phyloP scores from a whole-genome alignment of 2,888 invertebrate species.

The Melanargia galathea region DNA sequence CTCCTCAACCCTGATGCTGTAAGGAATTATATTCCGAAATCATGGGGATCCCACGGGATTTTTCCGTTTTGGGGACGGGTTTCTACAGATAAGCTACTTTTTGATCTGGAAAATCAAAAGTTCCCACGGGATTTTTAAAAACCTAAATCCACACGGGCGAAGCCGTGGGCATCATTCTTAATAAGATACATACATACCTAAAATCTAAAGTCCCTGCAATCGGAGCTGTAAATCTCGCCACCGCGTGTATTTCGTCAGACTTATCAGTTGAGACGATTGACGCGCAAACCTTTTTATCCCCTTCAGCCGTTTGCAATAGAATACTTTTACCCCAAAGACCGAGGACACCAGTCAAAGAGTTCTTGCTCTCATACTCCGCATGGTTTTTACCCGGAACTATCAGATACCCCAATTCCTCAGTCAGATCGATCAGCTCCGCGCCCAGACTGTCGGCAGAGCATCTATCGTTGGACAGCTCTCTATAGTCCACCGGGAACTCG shows the following conservation, averaged over 20 bases:
- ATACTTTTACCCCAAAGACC: conserved; percentile 94
- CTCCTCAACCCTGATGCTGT: too few relatives aligned
- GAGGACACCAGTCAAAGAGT: conserved; percentile 86
- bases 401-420: conserved; percentile 88
- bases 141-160: too few relatives aligned
- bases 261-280: conserved; percentile 88
- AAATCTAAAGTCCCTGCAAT: conserved; percentile 90
- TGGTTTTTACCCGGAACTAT: conserved; percentile 90
- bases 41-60: too few relatives aligned
- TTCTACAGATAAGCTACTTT: too few relatives aligned
- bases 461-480: conserved; percentile 78
- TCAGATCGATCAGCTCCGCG: conserved; percentile 83
- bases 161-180: too few relatives aligned
- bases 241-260: conserved; percentile 88
- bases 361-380: conserved; percentile 84
- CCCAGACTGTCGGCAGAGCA: conserved; percentile 79
- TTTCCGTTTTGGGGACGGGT: too few relatives aligned
- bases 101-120: too few relatives aligned
- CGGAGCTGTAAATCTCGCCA: conserved; percentile 89
- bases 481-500: conserved; percentile 92
- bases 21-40: too few relatives aligned
- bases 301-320: conserved; percentile 86
- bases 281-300: conserved; percentile 86
- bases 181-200: conserved; percentile 72
- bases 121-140: too few relatives aligned